Base-by-base conservation (phyloP, 2,888 invertebrate genomes). In the Trichopoda pennipes region DNA sequence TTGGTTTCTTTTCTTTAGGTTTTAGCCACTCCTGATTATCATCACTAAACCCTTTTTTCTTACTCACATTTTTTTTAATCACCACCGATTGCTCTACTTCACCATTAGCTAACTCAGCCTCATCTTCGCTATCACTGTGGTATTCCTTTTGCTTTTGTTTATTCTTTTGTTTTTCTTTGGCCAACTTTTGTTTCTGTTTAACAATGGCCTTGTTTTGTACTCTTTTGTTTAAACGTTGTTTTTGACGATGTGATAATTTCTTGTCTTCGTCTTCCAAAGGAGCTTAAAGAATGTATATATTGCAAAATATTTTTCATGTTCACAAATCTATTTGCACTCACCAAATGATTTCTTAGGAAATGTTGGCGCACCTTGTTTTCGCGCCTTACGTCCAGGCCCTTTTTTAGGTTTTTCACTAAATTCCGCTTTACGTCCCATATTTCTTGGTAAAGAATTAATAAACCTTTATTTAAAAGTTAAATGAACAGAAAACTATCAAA, bases 391-490 rank as follows among this genome's bases (percentile, higher is more conserved):
- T 0, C 97, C 98, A 10, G 96, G 97, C 0, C 97, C 97, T 87
- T 94, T 95, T 88, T 96, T 96, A 2, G 93, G 93, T 85, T 94
- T 93, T 86, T 95, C 95, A 85, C 93, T 93, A 90, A 94, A 97
- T 88, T 95, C 95, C 6, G 95, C 96, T 92, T 96, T 97, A 53
- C 97, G 93, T 84, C 97, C 97, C 97, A 97, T 97, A 38, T 21
- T 78, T 56, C 12, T 66, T 70, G 21, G 23, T 12, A 9, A 21
- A 60, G 74, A 35, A 60, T 73, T 80, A 35, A 21, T 32, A 47
- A 38, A n/a, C 17, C 63, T 80, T 68, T 84, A 38, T 79, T 69
- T 8, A 72, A 61, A 80, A n/a, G 6, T 44, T 16, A 16, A 44
- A 44, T n/a, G n/a, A n/a, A n/a, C n/a, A 0, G 3, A 44, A 44